Base-by-base conservation (phyloP, 2,888 invertebrate species). In the Xestoiulus laeticollis region DNA sequence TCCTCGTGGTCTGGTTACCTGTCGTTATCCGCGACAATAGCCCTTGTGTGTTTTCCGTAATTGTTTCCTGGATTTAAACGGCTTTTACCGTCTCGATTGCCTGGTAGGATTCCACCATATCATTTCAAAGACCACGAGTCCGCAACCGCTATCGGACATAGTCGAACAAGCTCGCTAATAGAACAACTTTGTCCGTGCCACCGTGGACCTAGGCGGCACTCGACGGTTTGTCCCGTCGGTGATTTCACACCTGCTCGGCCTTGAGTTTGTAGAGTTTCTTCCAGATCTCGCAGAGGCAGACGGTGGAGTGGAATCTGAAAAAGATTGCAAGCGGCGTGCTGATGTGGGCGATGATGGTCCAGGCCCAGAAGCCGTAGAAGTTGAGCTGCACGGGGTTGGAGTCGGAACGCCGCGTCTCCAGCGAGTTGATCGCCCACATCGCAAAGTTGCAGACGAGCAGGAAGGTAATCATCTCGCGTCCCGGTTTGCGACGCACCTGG, bases 211-310 rank as follows among this genome's bases (percentile, higher is more conserved):
- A 5, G 38, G 8, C 38, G 1, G 1, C 8, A 38, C 38, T 38
- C 8, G 38, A 38, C 8, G 38, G 38, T 38, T 38, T 8, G 38
- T 38, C 38, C 38, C 8, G 38, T 38, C 38, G 38, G 8, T 8
- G 38, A 38, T 38, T 38, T 84, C 84, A 84, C 84, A 87, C 87
- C 22, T 30, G 32, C 68, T 87, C 87, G n/a, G 87, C 53, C 85
- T 88, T 89, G 12, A 87, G 88, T 89, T 98, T 98, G 92, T 98
- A 98, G 8, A 98, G 97, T 90, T 96, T 94, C 92, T 98, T 98
- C 98, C 98, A 98, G 91, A 98, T 97, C 93, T 98, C 98, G 92
- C 98, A 98, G 88, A 98, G 93, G 91, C 98, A 98, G 1, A 98
- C 98, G 14, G 98, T 97, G 84, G 97, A 97, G 92, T 98, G 98